A percentile compares a stretch with the other conserved stretches of the same genome.
Conservation (phyloP, 2,113 vertebrate genomes). For the Verasper variegatus region DNA sequence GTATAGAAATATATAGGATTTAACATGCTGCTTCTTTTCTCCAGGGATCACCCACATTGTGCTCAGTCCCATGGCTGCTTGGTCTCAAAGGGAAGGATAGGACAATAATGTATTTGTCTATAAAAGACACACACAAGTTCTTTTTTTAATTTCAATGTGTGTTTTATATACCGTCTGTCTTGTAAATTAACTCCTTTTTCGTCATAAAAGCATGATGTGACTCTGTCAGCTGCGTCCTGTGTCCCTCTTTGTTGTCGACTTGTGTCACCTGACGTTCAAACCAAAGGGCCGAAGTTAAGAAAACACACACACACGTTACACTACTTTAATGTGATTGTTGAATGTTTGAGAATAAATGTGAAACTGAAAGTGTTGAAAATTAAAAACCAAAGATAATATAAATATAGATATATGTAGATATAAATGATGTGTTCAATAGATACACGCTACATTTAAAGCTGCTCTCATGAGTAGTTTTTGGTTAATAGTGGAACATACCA, state of each 20-base stretch:
- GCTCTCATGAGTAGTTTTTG: not conserved
- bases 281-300: not conserved
- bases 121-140: constrained; percentile 54
- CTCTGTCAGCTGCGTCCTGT: constrained; percentile 58
- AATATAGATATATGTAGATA: not conserved
- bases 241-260: constrained; percentile 41
- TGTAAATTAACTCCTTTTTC: constrained; percentile 77
- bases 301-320: not conserved
- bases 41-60: constrained; percentile 65
- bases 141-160: constrained; percentile 79
- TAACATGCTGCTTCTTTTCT: constrained; percentile 64
- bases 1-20: constrained; percentile 66
- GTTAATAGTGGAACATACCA: too few species aligned
- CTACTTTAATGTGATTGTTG: not conserved
- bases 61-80: constrained; percentile 76
- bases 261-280: not conserved
- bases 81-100: constrained; percentile 64
- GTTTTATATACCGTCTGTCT: constrained; percentile 85
- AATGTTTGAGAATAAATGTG: too few species aligned
- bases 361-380: too few species aligned
- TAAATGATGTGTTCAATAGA: not conserved
- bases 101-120: constrained; percentile 73
- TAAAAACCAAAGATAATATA: too few species aligned
- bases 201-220: constrained; percentile 86
- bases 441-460: not conserved